Conservation (phyloP, 2,113 vertebrate genomes). For the Notothenia rossii region DNA sequence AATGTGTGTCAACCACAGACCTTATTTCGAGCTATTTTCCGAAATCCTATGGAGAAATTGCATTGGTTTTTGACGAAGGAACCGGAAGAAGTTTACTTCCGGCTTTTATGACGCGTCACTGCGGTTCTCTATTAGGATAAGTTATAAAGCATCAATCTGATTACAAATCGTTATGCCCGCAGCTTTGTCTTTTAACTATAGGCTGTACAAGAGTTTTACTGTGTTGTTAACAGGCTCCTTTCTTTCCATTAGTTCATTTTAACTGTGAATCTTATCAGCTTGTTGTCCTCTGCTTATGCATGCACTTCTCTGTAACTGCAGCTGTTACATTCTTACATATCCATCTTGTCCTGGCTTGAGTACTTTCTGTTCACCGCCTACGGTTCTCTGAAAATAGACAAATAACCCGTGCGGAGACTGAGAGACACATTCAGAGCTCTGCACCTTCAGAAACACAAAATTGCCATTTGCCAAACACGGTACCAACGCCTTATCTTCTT, state of each 20-base stretch:
- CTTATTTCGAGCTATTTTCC: too few species aligned
- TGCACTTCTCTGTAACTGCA: conserved; percentile 40
- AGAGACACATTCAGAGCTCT: conserved; percentile 60
- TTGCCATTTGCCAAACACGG: conserved; percentile 37
- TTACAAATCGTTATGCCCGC: not conserved
- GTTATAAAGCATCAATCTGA: not conserved
- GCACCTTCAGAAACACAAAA: conserved; percentile 70
- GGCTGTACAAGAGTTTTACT: not conserved
- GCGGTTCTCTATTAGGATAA: not conserved
- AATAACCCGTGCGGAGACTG: conserved; percentile 70
- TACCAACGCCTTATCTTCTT: not conserved
- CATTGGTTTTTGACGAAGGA: too few species aligned
- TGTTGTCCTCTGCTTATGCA: conserved; percentile 5
- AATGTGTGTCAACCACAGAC: too few species aligned
- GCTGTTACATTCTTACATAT: conserved; percentile 60
- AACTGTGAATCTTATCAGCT: not conserved
- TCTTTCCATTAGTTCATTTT: not conserved
- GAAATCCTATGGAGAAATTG: too few species aligned
- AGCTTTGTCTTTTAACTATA: not conserved
- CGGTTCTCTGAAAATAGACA: conserved; percentile 79
- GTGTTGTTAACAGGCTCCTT: not conserved
- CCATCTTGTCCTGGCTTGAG: conserved; percentile 69
- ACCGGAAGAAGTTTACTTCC: too few species aligned
- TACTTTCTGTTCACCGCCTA: conserved; percentile 66
- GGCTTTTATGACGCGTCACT: too few species aligned